Evolutionary conservation across 1,140 invertebrate genomes (phyloP), one percentile per base, ranked within the genome.

Genomic region (Elymnias hypermnestra): DNA sequence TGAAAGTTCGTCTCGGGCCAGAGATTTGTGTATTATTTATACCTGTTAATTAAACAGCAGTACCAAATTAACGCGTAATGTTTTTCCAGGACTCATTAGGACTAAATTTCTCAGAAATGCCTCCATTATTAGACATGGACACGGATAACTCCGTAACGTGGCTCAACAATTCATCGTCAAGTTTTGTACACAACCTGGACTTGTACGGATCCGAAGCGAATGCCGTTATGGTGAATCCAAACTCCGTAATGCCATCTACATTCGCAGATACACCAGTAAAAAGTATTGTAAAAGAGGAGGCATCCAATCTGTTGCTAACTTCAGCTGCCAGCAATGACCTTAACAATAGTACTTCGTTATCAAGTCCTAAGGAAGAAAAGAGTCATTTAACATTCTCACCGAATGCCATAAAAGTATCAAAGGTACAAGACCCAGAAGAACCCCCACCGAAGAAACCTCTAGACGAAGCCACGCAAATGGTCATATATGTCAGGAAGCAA

Each of bases 141-240:
- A 90, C 91, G 50, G 87, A 89, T 57, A 87, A 86, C 41, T 88
- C 88, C 0, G 86, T 63, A 62, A 89, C 56, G 83, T 89, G 73
- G 88, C 86, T 73, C 60, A 87, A 72, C 21, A 86, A 81, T 48
- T 82, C 83, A 8, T 91, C 90, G n/a, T 91, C 90, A 17, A 89
- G 87, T 75, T 91, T 91, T 53, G 91, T 90, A 69, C 91, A 91
- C 57, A 92, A 91, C 57, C 78, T 92, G 45, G 93, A 94, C 69
- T 89, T 94, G 50, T 91, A 89, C 61, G 91, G 91, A 1, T 90
- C 91, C 14, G 91, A 94, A 53, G 90, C 90, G 0, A 90, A 92
- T 2, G 90, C 91, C 10, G 87, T 91, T 23, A 93, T 93, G 89
- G 93, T 95, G 1, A 94, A 94, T 79, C 93, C 93, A 1, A 94